Evolutionary conservation across 2,888 invertebrate genomes (phyloP).

Genomic region (Deroplatys truncata): DNA sequence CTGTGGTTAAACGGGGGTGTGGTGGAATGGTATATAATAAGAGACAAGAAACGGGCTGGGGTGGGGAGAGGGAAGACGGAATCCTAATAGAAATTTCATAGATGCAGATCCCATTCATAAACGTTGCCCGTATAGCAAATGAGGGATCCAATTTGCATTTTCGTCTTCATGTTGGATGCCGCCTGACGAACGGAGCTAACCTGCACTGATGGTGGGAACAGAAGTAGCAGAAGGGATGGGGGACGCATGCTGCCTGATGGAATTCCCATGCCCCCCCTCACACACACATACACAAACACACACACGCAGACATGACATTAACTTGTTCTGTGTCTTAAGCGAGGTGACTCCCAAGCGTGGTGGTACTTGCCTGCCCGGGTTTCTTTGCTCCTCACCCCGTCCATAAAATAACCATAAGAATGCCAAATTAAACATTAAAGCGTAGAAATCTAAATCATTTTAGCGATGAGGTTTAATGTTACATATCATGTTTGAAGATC

Average conservation of each 20-base stretch:
- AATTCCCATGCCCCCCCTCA: background rate
- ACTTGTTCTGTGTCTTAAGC: background rate
- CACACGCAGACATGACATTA: background rate
- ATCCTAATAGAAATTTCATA: conserved; percentile 24
- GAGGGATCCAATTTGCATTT: conserved; percentile 17
- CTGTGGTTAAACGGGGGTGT: conserved; percentile 14
- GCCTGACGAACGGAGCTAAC: conserved; percentile 12
- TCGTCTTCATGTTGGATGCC: conserved; percentile 11
- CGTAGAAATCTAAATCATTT: too few species aligned
- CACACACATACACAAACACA: background rate
- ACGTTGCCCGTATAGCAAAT: conserved; percentile 18
- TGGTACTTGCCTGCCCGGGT: background rate
- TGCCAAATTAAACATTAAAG: too few species aligned
- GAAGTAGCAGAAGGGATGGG: background rate
- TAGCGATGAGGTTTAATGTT: too few species aligned
- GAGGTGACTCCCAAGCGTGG: background rate
- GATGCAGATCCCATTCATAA: conserved; percentile 22
- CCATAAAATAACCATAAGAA: too few species aligned
- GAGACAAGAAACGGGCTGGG: conserved; percentile 5
- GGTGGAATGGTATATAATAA: conserved; percentile 17
- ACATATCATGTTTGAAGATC: too few species aligned
- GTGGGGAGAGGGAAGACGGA: background rate
- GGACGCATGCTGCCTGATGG: background rate
- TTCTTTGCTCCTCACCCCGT: background rate
- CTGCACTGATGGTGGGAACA: background rate